Evolutionary conservation across 2,113 vertebrate species (phyloP), one percentile per base, ranked within the genome.

Genomic region (Mus spicilegus): DNA sequence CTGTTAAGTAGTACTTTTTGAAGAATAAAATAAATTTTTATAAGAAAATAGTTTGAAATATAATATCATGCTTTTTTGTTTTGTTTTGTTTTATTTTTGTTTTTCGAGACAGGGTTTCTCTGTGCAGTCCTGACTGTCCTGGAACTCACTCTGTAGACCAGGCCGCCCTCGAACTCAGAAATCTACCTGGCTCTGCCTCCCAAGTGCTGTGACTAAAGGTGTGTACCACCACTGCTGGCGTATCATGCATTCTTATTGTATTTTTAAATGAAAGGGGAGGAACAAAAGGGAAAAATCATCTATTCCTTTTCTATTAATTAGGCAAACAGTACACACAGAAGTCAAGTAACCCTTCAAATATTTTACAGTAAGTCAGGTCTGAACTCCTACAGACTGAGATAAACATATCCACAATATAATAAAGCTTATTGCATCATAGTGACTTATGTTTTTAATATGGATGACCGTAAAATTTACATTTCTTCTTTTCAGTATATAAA

Each of bases 11-110:
- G 78, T 46, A 65, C 70, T 90, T 85, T 96, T 92, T 36, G 69
- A 30, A 87, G 42, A 65, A 46, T 84, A 10, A 89, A 72, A 84
- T 28, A 54, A 70, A n/a, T 80, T 81, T 95, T 61, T 49, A 67
- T 61, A 89, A 28, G 20, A 92, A 80, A 92, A 8, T 69, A 72
- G 73, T 94, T 93, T 90, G 20, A 88, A 92, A 97, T 72, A 30
- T 69, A 36, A 10, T 17, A 1, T 42, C 51, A 51, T 73, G 5
- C 63, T 49, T 49, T 49, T 49, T 49, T 49, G 7, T 49, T 49
- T 49, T 49, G 5, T 6, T 49, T 49, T 49, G 0, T 6, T 49
- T 49, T 49, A 6, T 49, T 6, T 49, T 49, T 49, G 4, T 49
- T 49, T 49, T 49, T 49, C 49, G 49, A 49, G 49, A 49, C 49